Conservation (phyloP, 2,797 vertebrate species). For the Hypotaenidia okinawae region DNA sequence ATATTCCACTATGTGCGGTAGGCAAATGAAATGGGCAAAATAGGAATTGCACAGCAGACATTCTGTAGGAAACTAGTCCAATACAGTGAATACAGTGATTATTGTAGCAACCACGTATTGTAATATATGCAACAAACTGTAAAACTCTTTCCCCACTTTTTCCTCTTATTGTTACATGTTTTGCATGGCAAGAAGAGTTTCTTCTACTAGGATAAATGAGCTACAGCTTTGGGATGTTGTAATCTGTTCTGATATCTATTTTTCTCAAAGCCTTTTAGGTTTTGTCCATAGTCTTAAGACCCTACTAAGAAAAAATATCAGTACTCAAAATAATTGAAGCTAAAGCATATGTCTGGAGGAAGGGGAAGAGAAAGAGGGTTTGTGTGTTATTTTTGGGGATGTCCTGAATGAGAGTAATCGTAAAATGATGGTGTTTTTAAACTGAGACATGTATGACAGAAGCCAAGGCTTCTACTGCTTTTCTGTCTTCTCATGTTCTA, state of each 20-base stretch:
- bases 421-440: neutral
- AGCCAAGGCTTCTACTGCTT: neutral
- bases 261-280: neutral
- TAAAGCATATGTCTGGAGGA: neutral
- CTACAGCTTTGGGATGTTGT: neutral
- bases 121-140: neutral
- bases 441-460: neutral
- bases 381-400: neutral
- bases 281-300: neutral
- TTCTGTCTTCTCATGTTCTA: neutral
- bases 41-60: neutral
- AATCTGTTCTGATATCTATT: neutral
- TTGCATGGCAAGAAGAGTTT: neutral
- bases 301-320: neutral
- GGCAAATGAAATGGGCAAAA: neutral
- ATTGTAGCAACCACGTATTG: neutral
- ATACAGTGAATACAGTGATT: neutral
- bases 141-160: neutral
- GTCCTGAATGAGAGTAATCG: neutral
- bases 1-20: neutral
- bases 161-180: neutral
- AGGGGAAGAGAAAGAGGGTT: neutral
- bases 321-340: neutral
- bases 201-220: neutral
- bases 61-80: neutral